These are phyloP conservation scores for Macropus fuliginosus DNA, from an alignment of 2,797 vertebrate species.

Conservation along the genomic window DNA sequence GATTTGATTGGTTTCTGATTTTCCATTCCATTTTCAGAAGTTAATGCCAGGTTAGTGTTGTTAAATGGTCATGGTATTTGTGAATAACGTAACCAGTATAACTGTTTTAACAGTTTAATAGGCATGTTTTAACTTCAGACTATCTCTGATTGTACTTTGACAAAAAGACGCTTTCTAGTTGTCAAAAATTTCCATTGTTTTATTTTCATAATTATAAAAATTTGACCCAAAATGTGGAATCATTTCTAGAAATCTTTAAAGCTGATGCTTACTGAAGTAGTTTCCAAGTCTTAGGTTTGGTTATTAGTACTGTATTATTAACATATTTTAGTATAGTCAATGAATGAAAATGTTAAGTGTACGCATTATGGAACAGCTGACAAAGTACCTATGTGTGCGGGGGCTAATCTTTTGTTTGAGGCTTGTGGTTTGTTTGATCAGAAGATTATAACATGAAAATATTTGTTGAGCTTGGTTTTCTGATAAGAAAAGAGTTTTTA, in stretches of 20 bases:
- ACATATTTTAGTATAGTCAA: background rate
- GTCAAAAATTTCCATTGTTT: background rate
- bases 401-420: background rate
- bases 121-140: background rate
- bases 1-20: background rate
- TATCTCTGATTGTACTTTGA: background rate
- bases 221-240: background rate
- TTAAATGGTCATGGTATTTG: background rate
- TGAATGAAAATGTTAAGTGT: background rate
- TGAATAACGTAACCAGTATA: background rate
- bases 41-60: background rate
- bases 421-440: background rate
- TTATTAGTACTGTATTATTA: background rate
- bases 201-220: background rate
- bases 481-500: background rate
- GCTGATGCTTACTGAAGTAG: background rate
- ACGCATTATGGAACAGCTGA: background rate
- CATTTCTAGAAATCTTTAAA: background rate
- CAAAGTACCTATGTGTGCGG: background rate
- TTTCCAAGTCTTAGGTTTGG: background rate
- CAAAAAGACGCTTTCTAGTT: background rate
- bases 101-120: background rate
- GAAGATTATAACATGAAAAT: background rate
- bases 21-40: background rate
- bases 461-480: background rate